Conservation (phyloP, 2,888 invertebrate species). For the Tenthredo notha region DNA sequence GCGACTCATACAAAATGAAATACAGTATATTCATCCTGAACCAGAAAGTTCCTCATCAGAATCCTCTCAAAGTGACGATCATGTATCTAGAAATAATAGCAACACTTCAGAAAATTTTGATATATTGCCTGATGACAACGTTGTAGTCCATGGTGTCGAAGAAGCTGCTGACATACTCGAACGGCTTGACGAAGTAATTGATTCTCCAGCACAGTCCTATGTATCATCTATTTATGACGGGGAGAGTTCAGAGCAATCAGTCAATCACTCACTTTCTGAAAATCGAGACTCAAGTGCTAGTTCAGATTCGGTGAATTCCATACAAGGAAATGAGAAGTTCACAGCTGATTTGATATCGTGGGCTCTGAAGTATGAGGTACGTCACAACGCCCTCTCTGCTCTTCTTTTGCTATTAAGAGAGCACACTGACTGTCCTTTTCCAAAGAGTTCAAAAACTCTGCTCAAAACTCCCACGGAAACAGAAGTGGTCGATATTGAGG, state of each 20-base stretch:
- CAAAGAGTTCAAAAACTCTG: too few species aligned
- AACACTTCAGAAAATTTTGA: neutral
- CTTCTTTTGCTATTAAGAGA: too few species aligned
- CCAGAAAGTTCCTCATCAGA: neutral
- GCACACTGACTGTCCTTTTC: too few species aligned
- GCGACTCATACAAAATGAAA: neutral
- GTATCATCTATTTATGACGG: neutral
- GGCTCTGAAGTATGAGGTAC: too few species aligned
- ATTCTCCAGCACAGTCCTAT: neutral
- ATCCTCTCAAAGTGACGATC: neutral
- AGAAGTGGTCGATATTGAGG: too few species aligned
- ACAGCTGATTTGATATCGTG: neutral
- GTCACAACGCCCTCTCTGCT: too few species aligned
- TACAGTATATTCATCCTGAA: neutral
- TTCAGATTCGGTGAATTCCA: neutral
- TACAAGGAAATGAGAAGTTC: slow-evolving; percentile 6
- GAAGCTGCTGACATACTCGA: neutral
- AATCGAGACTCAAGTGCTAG: neutral
- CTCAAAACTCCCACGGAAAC: too few species aligned
- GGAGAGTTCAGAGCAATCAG: neutral
- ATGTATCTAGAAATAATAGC: neutral
- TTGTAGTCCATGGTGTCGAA: neutral
- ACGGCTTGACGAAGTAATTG: neutral
- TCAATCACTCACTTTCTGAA: neutral
- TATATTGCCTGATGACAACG: neutral